phyloP scores from a whole-genome alignment of 2,113 vertebrate species.

The Tenrec ecaudatus region DNA sequence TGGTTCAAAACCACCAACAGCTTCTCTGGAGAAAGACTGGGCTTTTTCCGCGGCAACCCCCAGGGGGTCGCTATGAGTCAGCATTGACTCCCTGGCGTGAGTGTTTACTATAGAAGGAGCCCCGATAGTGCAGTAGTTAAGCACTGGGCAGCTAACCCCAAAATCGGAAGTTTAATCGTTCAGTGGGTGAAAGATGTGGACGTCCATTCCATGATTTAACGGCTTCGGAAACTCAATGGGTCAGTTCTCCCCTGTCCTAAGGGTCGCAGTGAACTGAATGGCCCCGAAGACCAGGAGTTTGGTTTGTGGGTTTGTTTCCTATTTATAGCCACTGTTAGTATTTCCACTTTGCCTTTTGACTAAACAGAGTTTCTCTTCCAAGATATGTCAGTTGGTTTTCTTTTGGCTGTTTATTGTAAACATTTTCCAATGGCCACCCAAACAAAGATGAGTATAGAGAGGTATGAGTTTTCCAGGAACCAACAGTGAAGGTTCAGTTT shows the following conservation, averaged over 20 bases:
- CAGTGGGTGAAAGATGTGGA: neutral
- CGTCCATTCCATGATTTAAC: neutral
- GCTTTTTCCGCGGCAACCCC: too few species aligned
- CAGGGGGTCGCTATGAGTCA: too few species aligned
- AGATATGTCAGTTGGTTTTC: neutral
- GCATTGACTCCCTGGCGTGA: too few species aligned
- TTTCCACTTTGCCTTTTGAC: slow-evolving; percentile 31
- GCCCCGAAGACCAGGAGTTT: neutral
- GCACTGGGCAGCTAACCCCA: neutral
- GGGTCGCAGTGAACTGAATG: neutral
- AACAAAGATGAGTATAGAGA: neutral
- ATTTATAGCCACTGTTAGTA: neutral
- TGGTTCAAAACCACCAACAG: too few species aligned
- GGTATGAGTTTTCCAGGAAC: neutral
- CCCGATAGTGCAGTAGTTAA: neutral
- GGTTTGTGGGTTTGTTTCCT: neutral
- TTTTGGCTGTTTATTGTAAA: neutral
- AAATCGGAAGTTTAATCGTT: neutral
- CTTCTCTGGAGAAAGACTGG: too few species aligned
- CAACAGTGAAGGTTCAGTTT: neutral
- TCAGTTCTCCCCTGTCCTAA: neutral
- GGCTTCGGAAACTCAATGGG: neutral
- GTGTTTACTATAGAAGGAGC: neutral
- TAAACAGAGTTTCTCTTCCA: neutral
- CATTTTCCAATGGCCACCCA: neutral